These are phyloP conservation scores for Ophthalmolycus amberensis DNA, from an alignment of 2,113 vertebrate genomes.

Conservation along the genomic window DNA sequence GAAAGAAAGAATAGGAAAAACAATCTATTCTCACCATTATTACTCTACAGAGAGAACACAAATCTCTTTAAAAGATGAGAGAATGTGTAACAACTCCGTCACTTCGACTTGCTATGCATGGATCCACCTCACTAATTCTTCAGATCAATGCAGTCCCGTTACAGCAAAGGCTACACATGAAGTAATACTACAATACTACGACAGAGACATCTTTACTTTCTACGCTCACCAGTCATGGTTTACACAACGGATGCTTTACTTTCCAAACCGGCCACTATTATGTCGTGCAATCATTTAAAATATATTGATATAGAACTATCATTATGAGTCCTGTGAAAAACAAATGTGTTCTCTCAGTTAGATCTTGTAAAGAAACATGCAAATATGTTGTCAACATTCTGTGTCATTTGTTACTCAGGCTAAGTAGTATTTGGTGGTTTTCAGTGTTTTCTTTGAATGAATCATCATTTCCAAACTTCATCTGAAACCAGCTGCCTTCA, in stretches of 20 bases:
- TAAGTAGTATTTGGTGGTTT: not conserved
- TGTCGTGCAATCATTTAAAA: not conserved
- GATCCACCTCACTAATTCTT: slow-evolving; percentile 35
- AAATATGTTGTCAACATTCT: not conserved
- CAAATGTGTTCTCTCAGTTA: not conserved
- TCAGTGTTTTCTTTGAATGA: slow-evolving; percentile 3
- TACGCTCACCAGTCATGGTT: not conserved
- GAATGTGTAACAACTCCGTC: slow-evolving; percentile 21
- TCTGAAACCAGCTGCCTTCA: not conserved
- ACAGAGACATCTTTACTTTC: slow-evolving; percentile 16
- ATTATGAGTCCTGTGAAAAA: not conserved
- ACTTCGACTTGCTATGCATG: slow-evolving; percentile 12
- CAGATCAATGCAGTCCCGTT: slow-evolving; percentile 42
- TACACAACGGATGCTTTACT: not conserved
- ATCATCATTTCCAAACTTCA: not conserved
- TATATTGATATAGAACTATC: not conserved
- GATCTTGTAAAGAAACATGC: not conserved
- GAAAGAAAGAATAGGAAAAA: not conserved
- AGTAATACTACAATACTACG: not conserved
- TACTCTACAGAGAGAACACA: not conserved
- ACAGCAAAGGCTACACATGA: slow-evolving; percentile 33
- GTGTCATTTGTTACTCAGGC: not conserved
- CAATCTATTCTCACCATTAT: slow-evolving; percentile 14
- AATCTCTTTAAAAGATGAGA: slow-evolving; percentile 5
- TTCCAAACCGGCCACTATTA: not conserved